Evolutionary conservation across 2,113 vertebrate species (phyloP).

Genomic region (Castor canadensis): DNA sequence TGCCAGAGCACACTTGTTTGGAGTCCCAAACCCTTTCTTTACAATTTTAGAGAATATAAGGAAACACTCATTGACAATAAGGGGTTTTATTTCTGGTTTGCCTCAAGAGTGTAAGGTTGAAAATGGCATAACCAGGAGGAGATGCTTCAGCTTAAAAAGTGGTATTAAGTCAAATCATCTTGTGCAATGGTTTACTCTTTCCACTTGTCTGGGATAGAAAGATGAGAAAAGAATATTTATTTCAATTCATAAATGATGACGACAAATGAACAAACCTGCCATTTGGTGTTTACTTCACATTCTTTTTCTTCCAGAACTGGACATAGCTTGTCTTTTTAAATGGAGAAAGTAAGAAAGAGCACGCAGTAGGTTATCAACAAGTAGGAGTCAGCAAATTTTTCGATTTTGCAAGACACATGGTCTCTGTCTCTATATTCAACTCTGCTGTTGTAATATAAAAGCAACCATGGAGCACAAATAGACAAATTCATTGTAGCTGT

Average conservation of each 20-base stretch:
- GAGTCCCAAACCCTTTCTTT: neutral
- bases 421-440: neutral
- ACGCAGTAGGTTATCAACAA: neutral
- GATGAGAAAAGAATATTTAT: neutral
- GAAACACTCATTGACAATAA: neutral
- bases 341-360: neutral
- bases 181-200: neutral
- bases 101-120: neutral
- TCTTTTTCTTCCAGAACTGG: neutral
- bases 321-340: neutral
- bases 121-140: neutral
- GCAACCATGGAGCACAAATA: neutral
- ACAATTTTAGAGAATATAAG: neutral
- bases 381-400: neutral
- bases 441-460: neutral
- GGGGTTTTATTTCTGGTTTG: conserved; percentile 11
- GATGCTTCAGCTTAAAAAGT: neutral
- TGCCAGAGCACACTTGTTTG: neutral
- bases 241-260: neutral
- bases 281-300: neutral
- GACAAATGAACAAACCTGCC: neutral
- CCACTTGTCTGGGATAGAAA: neutral
- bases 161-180: neutral
- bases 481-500: too few species aligned
- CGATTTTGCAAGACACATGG: neutral